Percentiles rank a stretch among this genome's conserved stretches.
These are phyloP conservation scores for Heterodera filipjevi DNA, from an alignment of 2,888 invertebrate genomes.

Conservation along the genomic window DNA sequence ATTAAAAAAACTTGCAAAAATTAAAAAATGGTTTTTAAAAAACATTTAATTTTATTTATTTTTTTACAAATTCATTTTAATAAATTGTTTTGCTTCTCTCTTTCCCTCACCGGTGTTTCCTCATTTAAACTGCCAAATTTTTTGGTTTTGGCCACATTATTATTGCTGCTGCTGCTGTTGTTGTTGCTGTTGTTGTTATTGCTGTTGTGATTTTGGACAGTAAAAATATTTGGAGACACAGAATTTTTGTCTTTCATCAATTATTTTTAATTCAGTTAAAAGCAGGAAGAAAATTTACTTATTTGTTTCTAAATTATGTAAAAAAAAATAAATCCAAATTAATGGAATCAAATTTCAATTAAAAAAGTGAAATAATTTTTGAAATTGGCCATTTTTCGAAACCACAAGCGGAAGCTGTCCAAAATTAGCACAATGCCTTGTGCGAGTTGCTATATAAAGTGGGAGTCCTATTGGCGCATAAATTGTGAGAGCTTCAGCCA, in stretches of 20 bases:
- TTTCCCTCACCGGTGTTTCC: not conserved
- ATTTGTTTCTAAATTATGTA: not conserved
- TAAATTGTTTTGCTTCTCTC: too few species aligned
- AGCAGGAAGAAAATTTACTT: too few species aligned
- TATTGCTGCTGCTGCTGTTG: not conserved
- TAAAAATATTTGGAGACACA: not conserved
- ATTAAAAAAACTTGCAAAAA: too few species aligned
- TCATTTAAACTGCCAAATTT: not conserved
- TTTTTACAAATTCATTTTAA: not conserved
- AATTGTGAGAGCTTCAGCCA: too few species aligned
- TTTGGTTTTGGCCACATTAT: not conserved
- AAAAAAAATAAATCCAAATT: not conserved
- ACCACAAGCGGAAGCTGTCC: too few species aligned
- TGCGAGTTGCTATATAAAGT: too few species aligned
- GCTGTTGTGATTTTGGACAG: not conserved
- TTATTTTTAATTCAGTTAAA: too few species aligned
- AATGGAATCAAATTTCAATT: not conserved
- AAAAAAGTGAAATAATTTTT: not conserved
- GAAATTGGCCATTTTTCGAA: too few species aligned
- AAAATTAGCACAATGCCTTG: too few species aligned
- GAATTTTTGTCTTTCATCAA: slow-evolving; percentile 8
- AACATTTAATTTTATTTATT: too few species aligned
- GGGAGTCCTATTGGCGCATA: too few species aligned
- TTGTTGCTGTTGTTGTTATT: not conserved
- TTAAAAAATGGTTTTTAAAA: too few species aligned